Evolutionary conservation across 2,888 invertebrate genomes (phyloP), one percentile per base, ranked within the genome.

Genomic region (Perdita meconis): DNA sequence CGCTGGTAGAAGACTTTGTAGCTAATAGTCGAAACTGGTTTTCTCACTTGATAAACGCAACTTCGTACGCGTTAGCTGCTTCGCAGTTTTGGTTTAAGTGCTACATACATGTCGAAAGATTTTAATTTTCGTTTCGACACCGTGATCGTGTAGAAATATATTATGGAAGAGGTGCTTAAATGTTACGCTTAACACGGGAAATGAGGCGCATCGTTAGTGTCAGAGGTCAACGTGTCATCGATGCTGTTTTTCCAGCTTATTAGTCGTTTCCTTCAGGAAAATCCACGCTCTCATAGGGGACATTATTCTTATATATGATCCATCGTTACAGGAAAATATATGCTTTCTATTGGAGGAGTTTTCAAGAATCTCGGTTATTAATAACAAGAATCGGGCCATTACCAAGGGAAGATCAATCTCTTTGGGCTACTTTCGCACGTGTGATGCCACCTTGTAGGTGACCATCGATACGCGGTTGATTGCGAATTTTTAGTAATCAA

Each of bases 361-460:
- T 53, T 59, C 13, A 42, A 16, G 64, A 53, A 80, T 71, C 50
- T 55, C 44, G 75, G 79, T 65, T 80, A 76, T 60, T 56, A 30
- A 57, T 50, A 50, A 59, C 30, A 38, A 55, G 76, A 76, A 72
- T 76, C 55, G 57, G 53, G 65, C 67, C 70, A 70, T 75, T 70
- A 50, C 44, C 8, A 56, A 55, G 57, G 40, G 75, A 75, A 75
- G 70, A 80, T 75, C 56, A 70, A 79, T 75, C 64, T 79, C 67
- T 76, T 75, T 47, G 76, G 40, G 38, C 75, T 79, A 80, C 79
- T 80, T 80, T 79, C 70, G 38, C 42, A 22, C 36, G 10, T 40
- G 36, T 8, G 19, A 34, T 44, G 38, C 42, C 30, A 50, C 10
- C n/a, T 38, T 16, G 51, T 40, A 36, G 30, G 26, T 42, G 38